Percentiles rank a stretch among this genome's conserved stretches.
These are phyloP conservation scores for Petrocephalus zakoni DNA, from an alignment of 2,113 vertebrate species.

Conservation along the genomic window DNA sequence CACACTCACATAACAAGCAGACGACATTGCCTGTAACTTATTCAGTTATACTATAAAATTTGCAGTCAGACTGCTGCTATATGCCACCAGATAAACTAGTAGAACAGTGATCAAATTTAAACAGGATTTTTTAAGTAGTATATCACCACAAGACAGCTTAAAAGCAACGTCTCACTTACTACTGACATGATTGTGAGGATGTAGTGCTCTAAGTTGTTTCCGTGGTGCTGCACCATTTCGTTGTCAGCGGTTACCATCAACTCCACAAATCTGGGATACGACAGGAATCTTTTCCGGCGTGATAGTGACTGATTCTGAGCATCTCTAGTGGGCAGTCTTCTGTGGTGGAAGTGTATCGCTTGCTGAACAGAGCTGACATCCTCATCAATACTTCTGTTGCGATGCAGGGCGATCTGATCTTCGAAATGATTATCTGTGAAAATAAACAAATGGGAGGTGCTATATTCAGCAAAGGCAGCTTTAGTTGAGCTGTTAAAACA, in stretches of 20 bases:
- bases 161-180: conserved; percentile 75
- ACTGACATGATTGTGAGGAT: conserved; percentile 95
- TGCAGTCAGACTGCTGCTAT: background rate
- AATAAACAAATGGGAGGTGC: background rate
- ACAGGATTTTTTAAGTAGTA: background rate
- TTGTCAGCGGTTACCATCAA: conserved; percentile 91
- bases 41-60: background rate
- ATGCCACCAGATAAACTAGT: background rate
- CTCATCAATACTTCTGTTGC: conserved; percentile 55
- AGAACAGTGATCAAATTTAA: background rate
- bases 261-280: conserved; percentile 94
- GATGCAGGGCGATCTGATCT: conserved; percentile 46
- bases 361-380: conserved; percentile 55
- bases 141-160: background rate
- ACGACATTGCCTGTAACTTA: background rate
- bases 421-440: conserved; percentile 59
- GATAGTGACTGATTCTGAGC: conserved; percentile 45
- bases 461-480: background rate
- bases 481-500: background rate
- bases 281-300: conserved; percentile 86
- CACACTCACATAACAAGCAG: background rate
- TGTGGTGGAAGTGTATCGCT: conserved; percentile 38
- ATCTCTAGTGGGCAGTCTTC: conserved; percentile 43
- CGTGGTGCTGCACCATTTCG: conserved; percentile 86
- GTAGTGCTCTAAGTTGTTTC: conserved; percentile 87